Evolutionary conservation across 2,888 invertebrate species (phyloP).

Genomic region (Dorcus parallelipipedus): DNA sequence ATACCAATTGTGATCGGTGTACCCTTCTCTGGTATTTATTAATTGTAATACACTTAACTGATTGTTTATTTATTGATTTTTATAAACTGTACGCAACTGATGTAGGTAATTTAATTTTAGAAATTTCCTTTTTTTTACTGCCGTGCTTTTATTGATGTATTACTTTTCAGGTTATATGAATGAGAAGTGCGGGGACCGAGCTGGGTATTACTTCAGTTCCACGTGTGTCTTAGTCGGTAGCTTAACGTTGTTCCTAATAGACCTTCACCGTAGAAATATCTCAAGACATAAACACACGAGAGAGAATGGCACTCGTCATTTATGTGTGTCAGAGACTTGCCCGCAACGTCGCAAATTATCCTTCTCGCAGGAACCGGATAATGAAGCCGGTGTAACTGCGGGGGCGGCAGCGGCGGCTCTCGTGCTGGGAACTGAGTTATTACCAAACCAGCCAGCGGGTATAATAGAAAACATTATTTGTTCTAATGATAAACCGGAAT

Average conservation of each 20-base stretch:
- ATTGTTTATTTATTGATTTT: background rate
- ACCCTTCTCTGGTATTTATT: constrained; percentile 67
- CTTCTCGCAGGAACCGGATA: constrained; percentile 59
- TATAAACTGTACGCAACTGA: background rate
- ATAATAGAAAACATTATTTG: constrained; percentile 51
- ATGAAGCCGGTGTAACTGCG: constrained; percentile 51
- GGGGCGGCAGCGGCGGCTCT: constrained; percentile 54
- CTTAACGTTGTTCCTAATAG: constrained; percentile 75
- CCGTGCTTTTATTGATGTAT: background rate
- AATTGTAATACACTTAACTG: background rate
- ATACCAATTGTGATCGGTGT: constrained; percentile 82
- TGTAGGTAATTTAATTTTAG: background rate
- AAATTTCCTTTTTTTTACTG: background rate
- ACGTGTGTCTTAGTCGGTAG: constrained; percentile 75
- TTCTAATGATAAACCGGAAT: constrained; percentile 62
- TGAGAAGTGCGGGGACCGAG: constrained; percentile 70
- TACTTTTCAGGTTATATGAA: constrained; percentile 70
- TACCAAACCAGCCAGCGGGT: constrained; percentile 41
- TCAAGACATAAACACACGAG: constrained; percentile 67
- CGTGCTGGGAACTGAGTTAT: constrained; percentile 54
- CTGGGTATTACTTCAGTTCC: constrained; percentile 81
- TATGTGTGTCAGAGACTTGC: constrained; percentile 57
- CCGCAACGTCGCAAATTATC: constrained; percentile 57
- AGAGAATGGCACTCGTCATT: constrained; percentile 56
- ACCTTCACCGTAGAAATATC: constrained; percentile 70